Percentiles rank a stretch among this genome's conserved stretches.
phyloP scores from a whole-genome alignment of 2,797 vertebrate species.

The Phataginus tricuspis region DNA sequence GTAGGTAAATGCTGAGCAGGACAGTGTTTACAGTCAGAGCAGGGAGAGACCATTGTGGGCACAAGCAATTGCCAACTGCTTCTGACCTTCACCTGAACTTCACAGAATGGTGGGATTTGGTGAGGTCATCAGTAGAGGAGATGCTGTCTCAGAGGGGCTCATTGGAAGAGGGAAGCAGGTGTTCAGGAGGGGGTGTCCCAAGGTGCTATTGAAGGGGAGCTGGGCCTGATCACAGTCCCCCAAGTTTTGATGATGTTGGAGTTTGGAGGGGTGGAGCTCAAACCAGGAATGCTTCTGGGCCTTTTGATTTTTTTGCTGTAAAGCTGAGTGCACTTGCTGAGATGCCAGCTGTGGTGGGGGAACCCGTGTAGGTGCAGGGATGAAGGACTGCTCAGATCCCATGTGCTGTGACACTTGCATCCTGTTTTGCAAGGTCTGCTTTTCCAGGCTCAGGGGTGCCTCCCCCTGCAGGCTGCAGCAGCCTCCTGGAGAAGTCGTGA shows the following conservation, averaged over 20 bases:
- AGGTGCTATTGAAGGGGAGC: not conserved
- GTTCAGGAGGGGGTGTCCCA: not conserved
- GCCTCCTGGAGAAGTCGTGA: not conserved
- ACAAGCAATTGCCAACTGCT: not conserved
- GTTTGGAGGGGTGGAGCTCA: not conserved
- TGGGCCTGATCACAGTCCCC: not conserved
- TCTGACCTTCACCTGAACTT: not conserved
- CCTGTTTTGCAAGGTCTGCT: not conserved
- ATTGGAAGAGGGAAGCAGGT: not conserved
- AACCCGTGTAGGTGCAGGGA: not conserved
- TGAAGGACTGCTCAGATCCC: not conserved
- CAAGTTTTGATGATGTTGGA: not conserved
- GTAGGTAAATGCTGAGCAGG: not conserved
- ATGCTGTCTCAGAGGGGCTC: not conserved
- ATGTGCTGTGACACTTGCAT: not conserved
- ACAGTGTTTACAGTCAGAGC: not conserved
- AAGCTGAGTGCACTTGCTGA: not conserved
- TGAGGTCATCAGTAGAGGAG: not conserved
- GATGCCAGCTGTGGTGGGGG: not conserved
- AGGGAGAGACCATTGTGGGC: not conserved
- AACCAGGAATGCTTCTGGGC: not conserved
- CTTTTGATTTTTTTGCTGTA: not conserved
- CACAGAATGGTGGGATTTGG: not conserved
- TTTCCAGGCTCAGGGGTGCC: not conserved
- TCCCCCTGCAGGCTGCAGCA: accelerated